These are phyloP conservation scores for Pseudorasbora parva DNA, from an alignment of 2,113 vertebrate species.

Conservation along the genomic window DNA sequence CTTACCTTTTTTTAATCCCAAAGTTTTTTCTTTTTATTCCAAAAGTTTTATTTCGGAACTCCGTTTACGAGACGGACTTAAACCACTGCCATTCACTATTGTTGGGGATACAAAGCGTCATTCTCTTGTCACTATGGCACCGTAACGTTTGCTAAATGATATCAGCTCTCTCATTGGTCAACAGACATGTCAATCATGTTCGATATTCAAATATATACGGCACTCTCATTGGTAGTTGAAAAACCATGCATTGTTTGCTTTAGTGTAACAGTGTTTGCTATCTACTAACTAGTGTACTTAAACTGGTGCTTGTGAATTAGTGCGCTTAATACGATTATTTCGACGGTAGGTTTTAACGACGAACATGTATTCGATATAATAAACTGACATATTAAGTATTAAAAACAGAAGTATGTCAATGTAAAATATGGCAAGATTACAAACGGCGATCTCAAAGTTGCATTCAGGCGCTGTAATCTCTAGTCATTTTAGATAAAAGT, in stretches of 20 bases:
- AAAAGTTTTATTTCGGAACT: slow-evolving; percentile 14
- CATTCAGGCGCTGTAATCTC: background rate
- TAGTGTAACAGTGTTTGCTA: no score
- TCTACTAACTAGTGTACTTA: background rate
- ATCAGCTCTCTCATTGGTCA: slow-evolving; percentile 56
- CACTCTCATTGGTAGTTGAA: slow-evolving; percentile 65
- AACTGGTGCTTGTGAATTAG: background rate
- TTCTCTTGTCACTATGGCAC: slow-evolving; percentile 78
- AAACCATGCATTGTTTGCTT: slow-evolving; percentile 1
- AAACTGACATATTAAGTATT: background rate
- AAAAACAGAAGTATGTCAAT: background rate
- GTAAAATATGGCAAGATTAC: background rate
- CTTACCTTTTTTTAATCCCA: slow-evolving; percentile 34
- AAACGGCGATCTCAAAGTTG: background rate
- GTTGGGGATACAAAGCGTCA: slow-evolving; percentile 74
- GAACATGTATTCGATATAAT: background rate
- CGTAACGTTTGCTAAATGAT: slow-evolving; percentile 66
- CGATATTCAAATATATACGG: slow-evolving; percentile 67
- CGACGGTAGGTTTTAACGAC: background rate
- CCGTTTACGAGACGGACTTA: slow-evolving; percentile 16
- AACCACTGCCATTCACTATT: slow-evolving; percentile 60
- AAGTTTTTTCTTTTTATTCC: background rate
- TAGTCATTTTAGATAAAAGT: background rate
- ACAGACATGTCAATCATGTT: slow-evolving; percentile 47
- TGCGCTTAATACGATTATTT: background rate